A percentile compares a stretch with the other conserved stretches of the same genome.
phyloP scores from a whole-genome alignment of 2,888 invertebrate species.

The Gryllus longicercus region DNA sequence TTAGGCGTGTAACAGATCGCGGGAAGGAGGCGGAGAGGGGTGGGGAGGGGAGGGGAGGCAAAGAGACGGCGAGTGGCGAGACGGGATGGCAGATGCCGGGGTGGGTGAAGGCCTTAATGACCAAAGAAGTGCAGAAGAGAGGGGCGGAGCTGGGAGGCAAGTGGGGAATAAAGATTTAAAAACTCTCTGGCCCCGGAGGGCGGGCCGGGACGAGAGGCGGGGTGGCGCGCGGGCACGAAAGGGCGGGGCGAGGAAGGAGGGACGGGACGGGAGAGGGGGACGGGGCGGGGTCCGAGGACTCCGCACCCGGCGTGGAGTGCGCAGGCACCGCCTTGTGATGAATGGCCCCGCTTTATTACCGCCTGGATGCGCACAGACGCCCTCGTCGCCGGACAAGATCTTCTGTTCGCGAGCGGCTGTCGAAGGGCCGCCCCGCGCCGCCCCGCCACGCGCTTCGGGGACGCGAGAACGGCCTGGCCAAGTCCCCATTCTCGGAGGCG shows the following conservation, averaged over 20 bases:
- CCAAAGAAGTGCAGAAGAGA: neutral
- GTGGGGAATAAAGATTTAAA: slow-evolving; percentile 17
- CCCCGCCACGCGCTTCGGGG: no score
- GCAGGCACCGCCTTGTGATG: neutral
- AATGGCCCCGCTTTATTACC: slow-evolving; percentile 7
- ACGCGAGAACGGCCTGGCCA: no score
- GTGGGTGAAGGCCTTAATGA: slow-evolving; percentile 2
- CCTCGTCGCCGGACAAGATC: no score
- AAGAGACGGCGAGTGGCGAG: neutral
- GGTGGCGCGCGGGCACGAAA: neutral
- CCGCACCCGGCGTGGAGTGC: neutral
- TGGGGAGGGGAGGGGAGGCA: neutral
- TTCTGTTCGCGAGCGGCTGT: no score
- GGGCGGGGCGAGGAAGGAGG: neutral
- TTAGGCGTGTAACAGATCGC: slow-evolving; percentile 7
- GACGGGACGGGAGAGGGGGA: neutral
- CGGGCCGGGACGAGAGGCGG: neutral
- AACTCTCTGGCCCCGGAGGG: neutral
- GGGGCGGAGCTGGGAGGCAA: neutral
- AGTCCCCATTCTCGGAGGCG: no score
- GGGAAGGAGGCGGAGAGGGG: neutral
- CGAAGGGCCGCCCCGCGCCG: no score
- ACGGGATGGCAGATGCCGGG: neutral
- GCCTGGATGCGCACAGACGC: neutral
- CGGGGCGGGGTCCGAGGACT: neutral